phyloP scores from a whole-genome alignment of 2,888 invertebrate genomes.

The Xylophagus ater region DNA sequence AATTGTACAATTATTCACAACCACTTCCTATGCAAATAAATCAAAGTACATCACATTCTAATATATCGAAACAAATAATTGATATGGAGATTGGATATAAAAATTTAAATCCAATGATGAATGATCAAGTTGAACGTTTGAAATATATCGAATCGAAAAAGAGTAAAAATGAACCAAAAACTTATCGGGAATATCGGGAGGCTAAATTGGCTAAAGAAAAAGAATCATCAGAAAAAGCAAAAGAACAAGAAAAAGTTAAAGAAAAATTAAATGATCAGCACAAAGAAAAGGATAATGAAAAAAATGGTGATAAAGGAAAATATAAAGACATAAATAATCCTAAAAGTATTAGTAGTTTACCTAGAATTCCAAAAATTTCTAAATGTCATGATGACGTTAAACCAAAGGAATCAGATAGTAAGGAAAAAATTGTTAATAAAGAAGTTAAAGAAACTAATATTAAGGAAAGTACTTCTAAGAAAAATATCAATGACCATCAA shows the following conservation, averaged over 20 bases:
- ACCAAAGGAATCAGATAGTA: not conserved
- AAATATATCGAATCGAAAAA: conserved; percentile 27
- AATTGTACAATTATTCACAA: too few relatives aligned
- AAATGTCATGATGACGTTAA: not conserved
- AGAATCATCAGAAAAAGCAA: conserved; percentile 8
- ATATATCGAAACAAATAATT: too few relatives aligned
- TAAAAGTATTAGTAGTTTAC: too few relatives aligned
- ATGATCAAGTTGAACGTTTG: conserved; percentile 25
- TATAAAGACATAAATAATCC: too few relatives aligned
- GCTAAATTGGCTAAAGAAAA: conserved; percentile 20
- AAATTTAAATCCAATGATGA: conserved; percentile 23
- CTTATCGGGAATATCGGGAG: conserved; percentile 29
- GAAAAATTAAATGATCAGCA: not conserved
- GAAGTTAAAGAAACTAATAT: conserved; percentile 5
- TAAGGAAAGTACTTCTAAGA: not conserved
- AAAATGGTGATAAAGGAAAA: not conserved
- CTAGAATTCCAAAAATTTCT: conserved; percentile 27
- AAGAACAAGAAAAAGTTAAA: not conserved
- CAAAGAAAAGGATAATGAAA: not conserved
- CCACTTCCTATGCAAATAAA: too few relatives aligned
- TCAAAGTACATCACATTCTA: too few relatives aligned
- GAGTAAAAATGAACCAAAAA: conserved; percentile 24
- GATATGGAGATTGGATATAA: too few relatives aligned
- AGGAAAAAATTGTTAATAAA: not conserved
- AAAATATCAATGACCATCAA: too few relatives aligned